These are phyloP conservation scores for Tragelaphus imberbis DNA, from an alignment of 2,113 vertebrate genomes.

Conservation along the genomic window DNA sequence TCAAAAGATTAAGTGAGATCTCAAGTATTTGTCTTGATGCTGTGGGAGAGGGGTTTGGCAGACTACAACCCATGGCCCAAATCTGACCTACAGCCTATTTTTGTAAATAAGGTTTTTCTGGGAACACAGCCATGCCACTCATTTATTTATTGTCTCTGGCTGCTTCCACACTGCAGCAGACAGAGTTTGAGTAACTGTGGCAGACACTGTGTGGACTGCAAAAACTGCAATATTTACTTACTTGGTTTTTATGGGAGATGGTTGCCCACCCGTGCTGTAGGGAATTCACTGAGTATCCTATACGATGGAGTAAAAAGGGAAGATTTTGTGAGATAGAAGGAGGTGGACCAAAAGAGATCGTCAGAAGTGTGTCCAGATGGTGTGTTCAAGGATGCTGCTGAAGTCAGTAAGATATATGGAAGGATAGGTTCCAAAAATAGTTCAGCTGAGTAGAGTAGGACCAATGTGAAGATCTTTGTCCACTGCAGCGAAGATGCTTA, in stretches of 20 bases:
- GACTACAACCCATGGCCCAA: not conserved
- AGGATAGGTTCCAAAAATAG: not conserved
- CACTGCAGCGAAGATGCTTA: not conserved
- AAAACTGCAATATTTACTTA: not conserved
- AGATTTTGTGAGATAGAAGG: not conserved
- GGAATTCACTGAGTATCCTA: not conserved
- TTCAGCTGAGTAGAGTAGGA: not conserved
- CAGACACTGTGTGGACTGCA: not conserved
- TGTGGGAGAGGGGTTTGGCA: not conserved
- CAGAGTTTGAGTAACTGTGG: not conserved
- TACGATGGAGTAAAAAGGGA: not conserved
- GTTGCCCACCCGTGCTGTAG: not conserved
- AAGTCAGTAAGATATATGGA: not conserved
- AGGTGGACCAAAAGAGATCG: not conserved
- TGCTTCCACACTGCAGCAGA: not conserved
- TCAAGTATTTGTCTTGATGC: not conserved
- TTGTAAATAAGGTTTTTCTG: constrained; percentile 13
- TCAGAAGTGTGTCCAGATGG: not conserved
- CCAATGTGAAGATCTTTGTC: not conserved
- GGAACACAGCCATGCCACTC: not conserved
- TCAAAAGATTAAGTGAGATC: not conserved
- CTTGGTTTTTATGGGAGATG: not conserved
- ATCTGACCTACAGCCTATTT: not conserved
- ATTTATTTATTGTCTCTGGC: not conserved
- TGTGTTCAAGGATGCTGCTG: not conserved